Evolutionary conservation across 1,140 invertebrate genomes (phyloP).

Genomic region (Linepithema humile): DNA sequence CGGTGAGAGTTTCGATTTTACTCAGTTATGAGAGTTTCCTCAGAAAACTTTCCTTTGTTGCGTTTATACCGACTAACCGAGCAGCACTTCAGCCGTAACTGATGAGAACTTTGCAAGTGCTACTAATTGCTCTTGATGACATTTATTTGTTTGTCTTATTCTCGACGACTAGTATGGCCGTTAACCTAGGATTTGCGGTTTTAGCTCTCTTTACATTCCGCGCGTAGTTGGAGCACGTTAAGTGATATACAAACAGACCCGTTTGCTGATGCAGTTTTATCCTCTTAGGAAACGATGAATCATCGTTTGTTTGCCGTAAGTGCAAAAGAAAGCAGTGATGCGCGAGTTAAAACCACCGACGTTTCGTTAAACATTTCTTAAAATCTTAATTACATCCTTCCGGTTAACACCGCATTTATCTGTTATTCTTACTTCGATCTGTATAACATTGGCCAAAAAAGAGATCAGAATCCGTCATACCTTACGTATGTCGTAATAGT

Average conservation of each 20-base stretch:
- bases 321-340: not conserved
- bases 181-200: not conserved
- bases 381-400: not conserved
- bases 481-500: not conserved
- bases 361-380: not conserved
- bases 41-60: conserved; percentile 1
- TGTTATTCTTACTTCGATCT: not conserved
- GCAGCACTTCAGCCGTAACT: not conserved
- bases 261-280: not conserved
- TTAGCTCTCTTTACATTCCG: not conserved
- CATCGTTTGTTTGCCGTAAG: not conserved
- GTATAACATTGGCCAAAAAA: not conserved
- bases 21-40: conserved; percentile 12
- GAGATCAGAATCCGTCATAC: not conserved
- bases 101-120: conserved; percentile 6
- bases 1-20: not conserved
- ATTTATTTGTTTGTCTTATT: conserved; percentile 8
- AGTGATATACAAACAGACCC: not conserved
- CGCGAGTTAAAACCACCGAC: not conserved
- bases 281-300: not conserved
- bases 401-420: not conserved
- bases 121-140: conserved; percentile 27
- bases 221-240: not conserved
- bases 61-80: not conserved
- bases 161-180: not conserved